phyloP scores from a whole-genome alignment of 2,113 vertebrate genomes.

The Plestiodon gilberti region DNA sequence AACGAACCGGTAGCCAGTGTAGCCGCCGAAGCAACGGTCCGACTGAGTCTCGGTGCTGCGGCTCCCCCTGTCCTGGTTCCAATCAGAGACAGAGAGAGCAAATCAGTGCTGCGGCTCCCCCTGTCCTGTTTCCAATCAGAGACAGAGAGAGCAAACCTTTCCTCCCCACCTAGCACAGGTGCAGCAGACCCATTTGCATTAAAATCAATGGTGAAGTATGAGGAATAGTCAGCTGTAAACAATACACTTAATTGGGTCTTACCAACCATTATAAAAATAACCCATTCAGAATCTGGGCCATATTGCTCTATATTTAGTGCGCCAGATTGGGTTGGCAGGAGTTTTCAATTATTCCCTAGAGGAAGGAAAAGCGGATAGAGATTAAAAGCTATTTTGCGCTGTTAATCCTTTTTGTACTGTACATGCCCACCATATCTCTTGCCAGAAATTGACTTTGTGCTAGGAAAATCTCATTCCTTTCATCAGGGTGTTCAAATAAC shows the following conservation, averaged over 20 bases:
- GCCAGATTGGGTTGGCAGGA: conserved; percentile 14
- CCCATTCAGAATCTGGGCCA: conserved; percentile 9
- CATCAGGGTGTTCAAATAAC: conserved; percentile 37
- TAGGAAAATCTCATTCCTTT: conserved; percentile 42
- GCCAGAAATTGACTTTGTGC: conserved; percentile 37
- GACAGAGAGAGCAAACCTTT: neutral
- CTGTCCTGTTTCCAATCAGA: neutral
- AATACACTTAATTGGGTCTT: neutral
- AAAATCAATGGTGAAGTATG: neutral
- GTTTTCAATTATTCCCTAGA: conserved; percentile 45
- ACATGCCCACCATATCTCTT: conserved; percentile 47
- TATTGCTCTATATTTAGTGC: neutral
- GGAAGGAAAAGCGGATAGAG: conserved; percentile 21
- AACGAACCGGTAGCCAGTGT: too few relatives aligned
- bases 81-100: too few relatives aligned
- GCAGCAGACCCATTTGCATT: neutral
- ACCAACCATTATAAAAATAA: conserved; percentile 22
- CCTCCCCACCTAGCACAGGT: neutral
- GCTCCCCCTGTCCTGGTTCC: too few relatives aligned
- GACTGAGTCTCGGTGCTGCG: too few relatives aligned
- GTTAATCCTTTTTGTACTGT: conserved; percentile 38
- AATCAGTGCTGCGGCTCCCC: neutral
- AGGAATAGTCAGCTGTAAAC: neutral
- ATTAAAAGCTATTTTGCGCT: conserved; percentile 44
- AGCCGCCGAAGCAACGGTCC: too few relatives aligned